Evolutionary conservation across 2,797 vertebrate genomes (phyloP).

Genomic region (Aplochiton taeniatus): DNA sequence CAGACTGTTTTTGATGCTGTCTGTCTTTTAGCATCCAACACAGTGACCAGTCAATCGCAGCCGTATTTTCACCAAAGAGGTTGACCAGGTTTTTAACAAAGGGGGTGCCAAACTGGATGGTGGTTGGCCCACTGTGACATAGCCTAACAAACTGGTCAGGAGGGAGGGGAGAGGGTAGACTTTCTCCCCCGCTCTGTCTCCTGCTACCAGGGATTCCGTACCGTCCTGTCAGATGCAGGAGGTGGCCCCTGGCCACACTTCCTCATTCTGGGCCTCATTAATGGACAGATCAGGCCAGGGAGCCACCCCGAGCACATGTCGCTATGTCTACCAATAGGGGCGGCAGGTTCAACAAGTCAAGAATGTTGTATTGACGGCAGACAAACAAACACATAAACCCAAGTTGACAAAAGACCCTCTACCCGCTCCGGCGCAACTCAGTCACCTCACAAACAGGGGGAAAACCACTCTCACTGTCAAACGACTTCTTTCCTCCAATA

Average conservation of each 20-base stretch:
- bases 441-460: neutral
- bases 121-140: neutral
- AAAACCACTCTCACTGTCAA: neutral
- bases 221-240: slow-evolving; percentile 51
- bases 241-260: slow-evolving; percentile 64
- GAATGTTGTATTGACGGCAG: slow-evolving; percentile 17
- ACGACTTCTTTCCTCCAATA: slow-evolving; percentile 18
- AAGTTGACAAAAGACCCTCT: neutral
- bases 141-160: slow-evolving; percentile 12
- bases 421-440: neutral
- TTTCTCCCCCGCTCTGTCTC: slow-evolving; percentile 31
- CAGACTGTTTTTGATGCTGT: slow-evolving; percentile 11
- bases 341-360: slow-evolving; percentile 56
- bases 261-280: slow-evolving; percentile 82
- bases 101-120: no score
- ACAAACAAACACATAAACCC: slow-evolving; percentile 3
- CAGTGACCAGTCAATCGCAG: neutral
- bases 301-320: slow-evolving; percentile 41
- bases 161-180: slow-evolving; percentile 17
- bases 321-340: slow-evolving; percentile 46
- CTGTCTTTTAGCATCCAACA: neutral
- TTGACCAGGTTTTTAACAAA: neutral
- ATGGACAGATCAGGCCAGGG: slow-evolving; percentile 29
- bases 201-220: slow-evolving; percentile 69
- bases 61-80: neutral